Evolutionary conservation across 2,888 invertebrate genomes (phyloP), one percentile per base, ranked within the genome.

Genomic region (Idaea straminata): DNA sequence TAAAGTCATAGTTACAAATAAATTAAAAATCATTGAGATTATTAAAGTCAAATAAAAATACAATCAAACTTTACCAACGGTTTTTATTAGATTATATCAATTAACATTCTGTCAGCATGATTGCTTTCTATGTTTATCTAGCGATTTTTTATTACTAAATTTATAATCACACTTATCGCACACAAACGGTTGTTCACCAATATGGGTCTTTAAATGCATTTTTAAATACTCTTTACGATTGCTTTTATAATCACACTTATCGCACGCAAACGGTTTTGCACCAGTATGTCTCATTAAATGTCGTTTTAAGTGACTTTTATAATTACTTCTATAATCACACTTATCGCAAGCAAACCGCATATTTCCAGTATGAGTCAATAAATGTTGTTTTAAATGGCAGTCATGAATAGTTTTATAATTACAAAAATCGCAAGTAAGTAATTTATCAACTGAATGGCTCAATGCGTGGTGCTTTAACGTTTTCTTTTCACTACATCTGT

Each of bases 131-230:
- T 64, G 67, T 5, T 35, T 4, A 16, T 63, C 62, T 15, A 66
- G 62, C 58, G 36, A 57, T 10, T 58, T 62, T 6, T 25, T 35
- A 47, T 25, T 35, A 5, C 34, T 36, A n/a, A 60, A 62, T 59
- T 62, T 66, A 58, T 63, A 66, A 59, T 64, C 64, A 62, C 68
- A 68, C 25, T 61, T 5, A 1, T 58, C 62, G 16, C 68, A 68
- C 5, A 13, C 16, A 64, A 59, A 68, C 36, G 65, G 61, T 16
- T 61, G 7, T 47, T 61, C 61, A 15, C 61, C 61, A 25, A 57
- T 38, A 47, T 62, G 62, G 13, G 5, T 25, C 6, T 5, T 25
- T 34, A 5, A 15, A 16, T 62, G 62, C 15, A 15, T 15, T 15
- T 62, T 62, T 13, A 47, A 62, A 38, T 38, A 25, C 47, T 47